A percentile compares a stretch with the other conserved stretches of the same genome.
Evolutionary conservation across 2,113 vertebrate species (phyloP).

Genomic region (Neodontobutis hainanensis): DNA sequence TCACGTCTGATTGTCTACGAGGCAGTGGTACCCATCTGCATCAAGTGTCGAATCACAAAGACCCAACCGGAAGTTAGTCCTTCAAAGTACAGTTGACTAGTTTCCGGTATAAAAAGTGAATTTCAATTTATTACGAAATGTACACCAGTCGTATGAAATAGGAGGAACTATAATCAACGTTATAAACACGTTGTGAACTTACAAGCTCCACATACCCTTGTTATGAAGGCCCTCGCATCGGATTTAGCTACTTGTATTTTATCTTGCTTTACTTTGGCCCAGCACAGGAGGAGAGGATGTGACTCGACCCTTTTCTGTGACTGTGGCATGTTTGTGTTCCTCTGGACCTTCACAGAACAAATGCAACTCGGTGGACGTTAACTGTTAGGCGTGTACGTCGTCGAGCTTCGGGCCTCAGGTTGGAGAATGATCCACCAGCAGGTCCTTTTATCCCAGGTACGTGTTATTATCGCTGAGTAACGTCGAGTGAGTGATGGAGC

Average conservation of each 20-base stretch:
- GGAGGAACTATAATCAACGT: neutral
- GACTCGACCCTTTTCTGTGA: constrained; percentile 30
- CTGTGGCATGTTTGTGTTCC: constrained; percentile 30
- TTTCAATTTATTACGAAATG: neutral
- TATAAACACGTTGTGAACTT: neutral
- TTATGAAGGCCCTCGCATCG: neutral
- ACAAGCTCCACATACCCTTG: fast-evolving
- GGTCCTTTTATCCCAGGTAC: constrained; percentile 75
- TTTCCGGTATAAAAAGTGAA: fast-evolving
- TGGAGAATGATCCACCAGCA: constrained; percentile 79
- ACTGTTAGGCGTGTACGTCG: constrained; percentile 2
- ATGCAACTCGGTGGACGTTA: constrained; percentile 55
- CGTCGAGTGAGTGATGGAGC: constrained; percentile 26
- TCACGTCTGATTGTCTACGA: constrained; percentile 60
- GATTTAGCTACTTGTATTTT: fast-evolving
- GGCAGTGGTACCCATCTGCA: constrained; percentile 59
- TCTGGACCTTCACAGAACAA: constrained; percentile 18
- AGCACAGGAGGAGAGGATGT: constrained; percentile 60
- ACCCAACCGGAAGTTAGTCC: neutral
- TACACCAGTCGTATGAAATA: too few species aligned
- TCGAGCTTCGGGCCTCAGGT: constrained; percentile 7
- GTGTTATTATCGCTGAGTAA: constrained; percentile 57
- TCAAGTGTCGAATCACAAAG: neutral
- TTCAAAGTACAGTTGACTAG: constrained; percentile 36
- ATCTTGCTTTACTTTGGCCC: constrained; percentile 30